These are phyloP conservation scores for Phrynocephalus vlangalii DNA, from an alignment of 2,797 vertebrate species.

Conservation along the genomic window DNA sequence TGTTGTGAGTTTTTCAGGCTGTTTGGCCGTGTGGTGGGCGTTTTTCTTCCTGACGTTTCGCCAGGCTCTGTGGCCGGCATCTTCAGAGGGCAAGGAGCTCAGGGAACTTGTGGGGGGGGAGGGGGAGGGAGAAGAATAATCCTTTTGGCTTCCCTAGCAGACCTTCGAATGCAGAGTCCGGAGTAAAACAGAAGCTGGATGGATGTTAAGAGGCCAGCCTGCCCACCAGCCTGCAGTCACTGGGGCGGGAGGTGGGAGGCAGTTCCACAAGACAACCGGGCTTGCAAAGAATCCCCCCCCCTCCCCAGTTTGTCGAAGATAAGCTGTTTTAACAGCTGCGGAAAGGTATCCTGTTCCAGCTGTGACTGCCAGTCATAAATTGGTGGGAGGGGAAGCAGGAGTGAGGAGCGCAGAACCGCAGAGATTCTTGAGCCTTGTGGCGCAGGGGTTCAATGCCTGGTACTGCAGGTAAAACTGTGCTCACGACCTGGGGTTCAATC, in stretches of 20 bases:
- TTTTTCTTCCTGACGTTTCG: too few relatives aligned
- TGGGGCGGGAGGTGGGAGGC: neutral
- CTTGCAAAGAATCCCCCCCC: neutral
- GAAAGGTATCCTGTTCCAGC: neutral
- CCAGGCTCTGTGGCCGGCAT: too few relatives aligned
- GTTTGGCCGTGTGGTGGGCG: too few relatives aligned
- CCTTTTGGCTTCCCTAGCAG: neutral
- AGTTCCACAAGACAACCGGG: neutral
- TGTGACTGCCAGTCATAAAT: neutral
- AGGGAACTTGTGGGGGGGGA: too few relatives aligned
- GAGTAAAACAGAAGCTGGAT: slow-evolving; percentile 7
- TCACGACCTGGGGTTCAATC: too few relatives aligned
- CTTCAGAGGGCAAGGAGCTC: too few relatives aligned
- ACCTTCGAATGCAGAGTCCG: neutral
- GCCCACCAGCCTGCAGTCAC: slow-evolving; percentile 2
- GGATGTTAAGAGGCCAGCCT: neutral
- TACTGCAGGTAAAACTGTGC: too few relatives aligned
- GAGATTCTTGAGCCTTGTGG: too few relatives aligned
- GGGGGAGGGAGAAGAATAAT: neutral
- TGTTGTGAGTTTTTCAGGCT: too few relatives aligned
- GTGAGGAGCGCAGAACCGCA: neutral
- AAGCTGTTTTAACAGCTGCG: slow-evolving; percentile 8
- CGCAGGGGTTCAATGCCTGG: too few relatives aligned
- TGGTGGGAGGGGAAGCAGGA: neutral
- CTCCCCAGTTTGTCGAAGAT: neutral